Evolutionary conservation across 2,797 vertebrate genomes (phyloP), one percentile per base, ranked within the genome.

Genomic region (Diceros bicornis): DNA sequence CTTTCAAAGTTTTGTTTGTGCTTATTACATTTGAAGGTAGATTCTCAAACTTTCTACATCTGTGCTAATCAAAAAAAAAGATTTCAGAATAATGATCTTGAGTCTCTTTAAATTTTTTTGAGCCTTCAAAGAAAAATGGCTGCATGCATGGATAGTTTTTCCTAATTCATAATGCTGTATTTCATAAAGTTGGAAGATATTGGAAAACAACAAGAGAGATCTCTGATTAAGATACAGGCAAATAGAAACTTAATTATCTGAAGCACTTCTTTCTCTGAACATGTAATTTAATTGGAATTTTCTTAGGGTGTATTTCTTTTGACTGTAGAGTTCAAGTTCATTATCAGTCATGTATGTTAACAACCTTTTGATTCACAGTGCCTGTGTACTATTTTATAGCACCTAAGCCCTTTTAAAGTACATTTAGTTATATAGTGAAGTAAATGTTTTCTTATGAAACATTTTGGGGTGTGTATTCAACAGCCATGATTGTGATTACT

Each of bases 1-100:
- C 82, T 82, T 96, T 84, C 6, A 64, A 83, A 92, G 23, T 91
- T 95, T 71, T 96, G 59, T 91, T 89, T 91, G 21, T 90, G 64
- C 55, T 94, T 77, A 66, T 68, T 89, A 91, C 29, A 13, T 61
- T 61, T 88, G 61, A 81, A 88, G 78, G 16, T 27, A 85, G n/a
- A 74, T 88, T 93, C 21, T 95, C 23, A 55, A 64, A 75, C 11
- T n/a, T 71, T 78, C 96, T 72, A 61, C 55, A 86, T 69, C 41
- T 66, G 16, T 72, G 44, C 23, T 88, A 44, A 34, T 92, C 37
- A 55, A 91, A 85, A 79, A 44, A 61, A 83, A 37, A 72, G 23
- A 66, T 77, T 92, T 85, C 41, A 78, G 62, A 81, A 71, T 59
- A 77, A 86, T 82, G 62, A 89, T 94, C 62, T 81, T 78, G 37